Conservation (phyloP, 2,888 invertebrate genomes). For the Miltochrista miniata region DNA sequence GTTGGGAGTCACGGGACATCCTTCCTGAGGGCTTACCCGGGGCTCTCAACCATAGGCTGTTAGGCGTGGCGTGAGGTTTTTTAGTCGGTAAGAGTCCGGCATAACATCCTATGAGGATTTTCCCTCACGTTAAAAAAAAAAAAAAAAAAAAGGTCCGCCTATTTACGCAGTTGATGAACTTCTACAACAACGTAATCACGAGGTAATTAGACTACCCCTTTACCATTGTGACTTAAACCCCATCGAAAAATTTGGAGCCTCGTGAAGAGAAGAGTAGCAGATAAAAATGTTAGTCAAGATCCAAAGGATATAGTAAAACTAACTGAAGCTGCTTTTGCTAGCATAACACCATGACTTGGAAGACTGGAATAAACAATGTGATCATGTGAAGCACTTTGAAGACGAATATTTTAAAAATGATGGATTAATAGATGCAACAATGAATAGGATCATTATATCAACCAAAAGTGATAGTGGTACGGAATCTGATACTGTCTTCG, state of each 20-base stretch:
- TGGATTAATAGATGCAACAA: slow-evolving; percentile 12
- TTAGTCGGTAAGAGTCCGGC: no score
- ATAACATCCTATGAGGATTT: no score
- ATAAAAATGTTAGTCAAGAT: slow-evolving; percentile 23
- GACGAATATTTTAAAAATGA: slow-evolving; percentile 9
- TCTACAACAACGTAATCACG: slow-evolving; percentile 13
- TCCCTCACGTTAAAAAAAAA: no score
- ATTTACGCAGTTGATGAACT: slow-evolving; percentile 18
- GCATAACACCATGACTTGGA: slow-evolving; percentile 12
- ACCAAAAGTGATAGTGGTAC: slow-evolving; percentile 11
- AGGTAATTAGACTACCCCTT: slow-evolving; percentile 22
- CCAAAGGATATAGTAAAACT: slow-evolving; percentile 7
- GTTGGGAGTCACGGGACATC: no score
- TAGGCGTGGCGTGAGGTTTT: no score
- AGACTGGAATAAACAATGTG: slow-evolving; percentile 14
- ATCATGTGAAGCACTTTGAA: slow-evolving; percentile 18
- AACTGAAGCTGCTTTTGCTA: slow-evolving; percentile 23
- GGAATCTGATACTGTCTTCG: slow-evolving; percentile 9
- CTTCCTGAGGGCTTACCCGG: no score
- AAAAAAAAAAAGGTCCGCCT: no score
- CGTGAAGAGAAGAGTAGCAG: slow-evolving; percentile 26
- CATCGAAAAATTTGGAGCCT: slow-evolving; percentile 24
- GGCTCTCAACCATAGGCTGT: no score
- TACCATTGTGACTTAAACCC: no score
- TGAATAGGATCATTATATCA: slow-evolving; percentile 13